A percentile compares a stretch with the other conserved stretches of the same genome.
phyloP scores from a whole-genome alignment of 2,113 vertebrate species.

The Pachypanchax playfairii region DNA sequence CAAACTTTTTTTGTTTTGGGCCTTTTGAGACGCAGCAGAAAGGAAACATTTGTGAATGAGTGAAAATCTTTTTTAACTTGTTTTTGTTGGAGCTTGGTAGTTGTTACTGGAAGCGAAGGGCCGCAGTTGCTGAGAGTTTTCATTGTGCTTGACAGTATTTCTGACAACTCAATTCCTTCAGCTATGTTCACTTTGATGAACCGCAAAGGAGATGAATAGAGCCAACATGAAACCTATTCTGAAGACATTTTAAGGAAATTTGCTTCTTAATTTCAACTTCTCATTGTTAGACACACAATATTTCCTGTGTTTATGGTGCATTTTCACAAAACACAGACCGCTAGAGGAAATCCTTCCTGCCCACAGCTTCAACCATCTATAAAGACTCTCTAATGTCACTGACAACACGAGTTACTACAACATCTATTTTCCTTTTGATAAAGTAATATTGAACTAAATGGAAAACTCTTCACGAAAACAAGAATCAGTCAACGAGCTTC shows the following conservation, averaged over 20 bases:
- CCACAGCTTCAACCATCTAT: no score
- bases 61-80: constrained; percentile 40
- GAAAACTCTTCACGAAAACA: no score
- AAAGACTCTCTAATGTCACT: no score
- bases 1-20: constrained; percentile 66
- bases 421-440: no score
- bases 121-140: background rate
- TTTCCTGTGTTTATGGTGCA: no score
- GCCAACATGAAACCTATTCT: background rate
- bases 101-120: constrained; percentile 22
- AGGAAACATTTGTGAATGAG: constrained; percentile 57
- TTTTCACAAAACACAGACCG: no score
- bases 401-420: no score
- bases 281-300: no score
- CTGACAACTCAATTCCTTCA: no score
- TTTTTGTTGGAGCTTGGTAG: constrained; percentile 36
- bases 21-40: constrained; percentile 58
- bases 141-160: constrained; percentile 7
- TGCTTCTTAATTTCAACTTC: background rate
- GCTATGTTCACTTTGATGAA: background rate
- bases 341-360: no score
- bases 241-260: background rate
- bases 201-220: background rate
- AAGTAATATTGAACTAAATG: no score
- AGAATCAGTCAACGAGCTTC: no score